Conservation (phyloP, 2,888 invertebrate species). For the Proisotoma minuta region DNA sequence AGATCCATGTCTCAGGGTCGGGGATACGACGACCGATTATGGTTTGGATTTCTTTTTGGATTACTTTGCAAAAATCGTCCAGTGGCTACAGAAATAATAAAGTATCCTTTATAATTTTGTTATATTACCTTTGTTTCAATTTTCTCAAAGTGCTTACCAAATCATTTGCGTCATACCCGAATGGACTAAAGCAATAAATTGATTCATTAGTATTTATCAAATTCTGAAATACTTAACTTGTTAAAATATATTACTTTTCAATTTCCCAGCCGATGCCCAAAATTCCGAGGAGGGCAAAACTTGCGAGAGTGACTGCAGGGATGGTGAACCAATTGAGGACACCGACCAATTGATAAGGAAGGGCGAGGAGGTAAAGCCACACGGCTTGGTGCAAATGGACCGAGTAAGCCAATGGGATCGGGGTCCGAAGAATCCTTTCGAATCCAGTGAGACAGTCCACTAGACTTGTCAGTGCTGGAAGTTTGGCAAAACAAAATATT, state of each 20-base stretch:
- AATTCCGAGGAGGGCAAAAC: slow-evolving; percentile 39
- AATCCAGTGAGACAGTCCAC: slow-evolving; percentile 41
- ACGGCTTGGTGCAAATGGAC: slow-evolving; percentile 41
- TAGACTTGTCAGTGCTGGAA: slow-evolving; percentile 29
- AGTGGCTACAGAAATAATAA: slow-evolving; percentile 22
- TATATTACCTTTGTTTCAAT: no score
- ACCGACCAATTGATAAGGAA: slow-evolving; percentile 30
- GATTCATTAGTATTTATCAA: slow-evolving; percentile 16
- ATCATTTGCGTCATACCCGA: slow-evolving; percentile 34
- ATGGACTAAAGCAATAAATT: slow-evolving; percentile 17
- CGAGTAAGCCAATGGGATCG: slow-evolving; percentile 43
- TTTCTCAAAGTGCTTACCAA: slow-evolving; percentile 10
- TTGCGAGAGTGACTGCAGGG: slow-evolving; percentile 33
- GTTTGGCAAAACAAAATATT: background rate
- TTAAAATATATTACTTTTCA: slow-evolving; percentile 26
- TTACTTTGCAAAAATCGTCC: slow-evolving; percentile 38
- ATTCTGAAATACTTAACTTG: slow-evolving; percentile 12
- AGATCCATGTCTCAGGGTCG: slow-evolving; percentile 29
- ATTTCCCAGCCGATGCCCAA: slow-evolving; percentile 43
- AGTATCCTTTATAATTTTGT: no score
- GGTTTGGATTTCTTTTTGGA: slow-evolving; percentile 28
- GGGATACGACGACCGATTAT: slow-evolving; percentile 33
- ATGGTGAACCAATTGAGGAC: slow-evolving; percentile 35
- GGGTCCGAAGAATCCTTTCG: slow-evolving; percentile 41
- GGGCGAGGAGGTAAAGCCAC: slow-evolving; percentile 28